Evolutionary conservation across 2,888 invertebrate species (phyloP), one percentile per base, ranked within the genome.

Genomic region (Himalopsyche anomala): DNA sequence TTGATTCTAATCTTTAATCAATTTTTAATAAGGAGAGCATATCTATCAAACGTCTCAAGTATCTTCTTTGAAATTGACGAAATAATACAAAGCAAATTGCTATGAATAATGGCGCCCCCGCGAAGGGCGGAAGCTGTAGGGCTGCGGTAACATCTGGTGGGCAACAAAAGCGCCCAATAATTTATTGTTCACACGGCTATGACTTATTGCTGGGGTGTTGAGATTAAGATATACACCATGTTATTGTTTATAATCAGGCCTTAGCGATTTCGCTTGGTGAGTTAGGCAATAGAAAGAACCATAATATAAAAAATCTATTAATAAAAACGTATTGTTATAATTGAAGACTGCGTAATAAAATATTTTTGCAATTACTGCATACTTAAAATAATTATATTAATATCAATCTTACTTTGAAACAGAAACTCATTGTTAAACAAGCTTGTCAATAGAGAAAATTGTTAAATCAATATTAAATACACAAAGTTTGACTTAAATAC

Each of bases 151-250:
- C 62, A 62, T 62, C 62, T 62, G 62, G 9, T 19, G 62, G 62
- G 62, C 62, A 62, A 62, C 62, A 62, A 62, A 62, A 19, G 62
- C 62, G 19, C 28, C 62, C 62, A 62, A 62, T 62, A 62, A 62
- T 62, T 62, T 62, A 62, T 62, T 11, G 62, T 8, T 62, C 62
- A 62, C 62, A 62, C 62, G 62, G 62, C 11, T 62, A 62, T 62
- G 62, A 62, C 62, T 62, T 62, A 62, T 62, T 62, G 19, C 62
- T 19, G 15, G 19, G 62, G 62, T 19, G 62, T 19, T 62, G 62
- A 62, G 62, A n/a, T 62, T 62, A 62, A 62, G 62, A 62, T 62
- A 62, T 62, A 62, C 28, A 62, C 62, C 62, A 19, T 19, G 62
- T 62, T 62, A 19, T 19, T 62, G 8, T 62, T 28, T 3, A 62